Base-by-base conservation (phyloP, 2,888 invertebrate species). In the Portevinia maculata region DNA sequence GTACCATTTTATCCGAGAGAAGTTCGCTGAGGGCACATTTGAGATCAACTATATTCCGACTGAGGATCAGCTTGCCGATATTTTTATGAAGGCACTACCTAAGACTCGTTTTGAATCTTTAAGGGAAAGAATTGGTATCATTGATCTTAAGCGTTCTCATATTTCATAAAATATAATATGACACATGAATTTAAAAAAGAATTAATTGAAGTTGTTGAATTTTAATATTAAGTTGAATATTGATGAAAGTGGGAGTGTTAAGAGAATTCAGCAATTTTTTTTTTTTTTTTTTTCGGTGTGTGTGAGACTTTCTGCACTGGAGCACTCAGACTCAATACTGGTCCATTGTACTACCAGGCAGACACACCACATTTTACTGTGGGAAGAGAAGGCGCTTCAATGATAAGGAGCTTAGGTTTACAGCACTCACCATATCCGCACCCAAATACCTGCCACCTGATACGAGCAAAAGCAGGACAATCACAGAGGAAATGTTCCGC, bases 171-270 rank as follows among this genome's bases (percentile, higher is more conserved):
- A 44, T 41, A 41, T 39, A 13, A 6, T 13, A 13, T 15, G 0
- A 6, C 7, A 39, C 5, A 15, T 13, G 1, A 9, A 9, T 1
- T 39, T n/a, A n/a, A n/a, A 6, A 39, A 39, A 6, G n/a, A 39
- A 1, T 9, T 21, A 9, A 1, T 28, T 44, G 39, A 30, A 55
- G 1, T n/a, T 39, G 4, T 30, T n/a, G 41, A 30, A 46, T 7
- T 19, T 46, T 32, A 11, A 7, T 21, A 13, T 28, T 48, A 15
- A 15, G n/a, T 15, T 50, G 46, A 17, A 11, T 60, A n/a, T 32
- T 46, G 60, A 7, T 60, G 46, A 60, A 60, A 46, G 60, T 59
- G 60, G 46, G 60, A 60, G 60, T 60, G 19, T 44, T n/a, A n/a
- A n/a, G n/a, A n/a, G n/a, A n/a, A n/a, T n/a, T n/a, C n/a, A n/a